These are phyloP conservation scores for Pogonocherus hispidulus DNA, from an alignment of 2,888 invertebrate genomes.

Conservation along the genomic window DNA sequence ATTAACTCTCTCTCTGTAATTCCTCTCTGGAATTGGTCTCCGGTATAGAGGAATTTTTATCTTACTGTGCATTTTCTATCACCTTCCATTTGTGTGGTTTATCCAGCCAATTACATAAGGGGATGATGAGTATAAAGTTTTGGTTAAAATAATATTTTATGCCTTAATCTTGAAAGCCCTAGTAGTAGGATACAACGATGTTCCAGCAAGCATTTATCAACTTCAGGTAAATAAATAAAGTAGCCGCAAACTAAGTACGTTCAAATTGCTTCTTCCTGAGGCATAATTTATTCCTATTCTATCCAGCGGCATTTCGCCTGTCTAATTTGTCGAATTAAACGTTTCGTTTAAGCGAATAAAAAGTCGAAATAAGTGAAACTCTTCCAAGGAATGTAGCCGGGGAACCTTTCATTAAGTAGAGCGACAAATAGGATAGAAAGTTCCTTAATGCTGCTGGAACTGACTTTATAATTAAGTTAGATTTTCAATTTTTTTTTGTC, in stretches of 20 bases:
- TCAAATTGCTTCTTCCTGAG: background rate
- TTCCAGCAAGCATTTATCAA: too few species aligned
- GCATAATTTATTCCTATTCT: conserved; percentile 1
- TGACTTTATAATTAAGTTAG: conserved; percentile 32
- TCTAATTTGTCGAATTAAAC: conserved; percentile 23
- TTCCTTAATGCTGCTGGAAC: conserved; percentile 15
- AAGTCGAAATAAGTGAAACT: conserved; percentile 21
- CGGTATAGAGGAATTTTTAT: too few species aligned
- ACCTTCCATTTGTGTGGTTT: too few species aligned
- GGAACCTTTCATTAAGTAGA: conserved; percentile 25
- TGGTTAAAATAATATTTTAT: too few species aligned
- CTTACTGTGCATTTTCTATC: too few species aligned
- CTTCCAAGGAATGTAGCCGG: conserved; percentile 3
- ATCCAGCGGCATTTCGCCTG: background rate
- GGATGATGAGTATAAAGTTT: too few species aligned
- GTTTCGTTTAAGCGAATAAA: conserved; percentile 13
- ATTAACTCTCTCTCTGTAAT: too few species aligned
- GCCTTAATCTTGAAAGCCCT: too few species aligned
- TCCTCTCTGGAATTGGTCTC: too few species aligned
- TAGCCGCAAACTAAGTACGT: background rate
- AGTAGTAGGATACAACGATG: too few species aligned
- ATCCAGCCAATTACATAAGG: too few species aligned
- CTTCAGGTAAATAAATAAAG: background rate
- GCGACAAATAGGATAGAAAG: conserved; percentile 29
- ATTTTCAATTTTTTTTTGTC: conserved; percentile 23